A percentile compares a stretch with the other conserved stretches of the same genome.
phyloP scores from a whole-genome alignment of 2,113 vertebrate genomes.

The Catharus bicknelli region DNA sequence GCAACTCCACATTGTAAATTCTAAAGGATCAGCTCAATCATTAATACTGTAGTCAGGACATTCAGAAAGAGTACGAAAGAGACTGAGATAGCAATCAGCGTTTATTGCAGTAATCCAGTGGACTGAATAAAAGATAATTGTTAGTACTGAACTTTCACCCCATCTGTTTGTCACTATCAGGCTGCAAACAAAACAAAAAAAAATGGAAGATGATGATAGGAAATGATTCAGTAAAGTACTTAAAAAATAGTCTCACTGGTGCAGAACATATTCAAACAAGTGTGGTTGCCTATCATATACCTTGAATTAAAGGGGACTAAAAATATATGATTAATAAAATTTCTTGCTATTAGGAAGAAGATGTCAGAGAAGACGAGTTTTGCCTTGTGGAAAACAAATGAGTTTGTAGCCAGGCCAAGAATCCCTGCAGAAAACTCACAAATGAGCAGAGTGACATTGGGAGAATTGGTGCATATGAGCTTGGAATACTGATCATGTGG shows the following conservation, averaged over 20 bases:
- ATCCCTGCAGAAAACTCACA: background rate
- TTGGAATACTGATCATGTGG: background rate
- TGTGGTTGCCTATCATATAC: background rate
- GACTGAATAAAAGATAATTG: slow-evolving; percentile 22
- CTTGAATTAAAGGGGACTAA: background rate
- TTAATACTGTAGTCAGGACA: background rate
- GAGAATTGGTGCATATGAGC: background rate
- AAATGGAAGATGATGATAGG: background rate
- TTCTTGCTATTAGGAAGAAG: background rate
- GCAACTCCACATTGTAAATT: background rate
- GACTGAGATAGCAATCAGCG: background rate
- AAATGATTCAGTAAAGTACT: background rate
- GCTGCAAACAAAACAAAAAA: background rate
- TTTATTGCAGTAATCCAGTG: background rate
- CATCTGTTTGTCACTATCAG: background rate
- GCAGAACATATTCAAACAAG: background rate
- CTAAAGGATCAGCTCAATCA: rapidly evolving
- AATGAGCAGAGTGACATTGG: background rate
- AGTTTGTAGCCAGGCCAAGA: background rate
- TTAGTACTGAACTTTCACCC: slow-evolving; percentile 23
- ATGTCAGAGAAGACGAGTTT: background rate
- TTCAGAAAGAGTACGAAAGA: background rate
- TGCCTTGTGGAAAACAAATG: background rate
- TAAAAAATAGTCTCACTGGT: background rate
- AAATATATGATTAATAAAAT: background rate